Base-by-base conservation (phyloP, 2,113 vertebrate species). In the Montifringilla adamsi region DNA sequence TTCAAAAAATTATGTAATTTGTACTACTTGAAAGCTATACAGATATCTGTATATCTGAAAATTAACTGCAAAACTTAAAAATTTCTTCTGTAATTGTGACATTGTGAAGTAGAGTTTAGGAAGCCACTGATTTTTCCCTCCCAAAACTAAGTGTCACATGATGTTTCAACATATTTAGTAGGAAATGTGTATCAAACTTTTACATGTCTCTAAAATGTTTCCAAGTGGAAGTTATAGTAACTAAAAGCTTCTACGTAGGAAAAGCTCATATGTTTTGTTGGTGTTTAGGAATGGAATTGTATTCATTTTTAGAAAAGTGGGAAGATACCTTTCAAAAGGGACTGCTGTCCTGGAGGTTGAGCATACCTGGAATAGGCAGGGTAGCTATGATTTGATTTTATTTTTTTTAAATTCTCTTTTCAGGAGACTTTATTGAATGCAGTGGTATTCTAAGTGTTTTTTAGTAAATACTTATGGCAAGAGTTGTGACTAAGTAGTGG, bases 181-280 rank as follows among this genome's bases (percentile, higher is more conserved):
- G 26, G 17, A 58, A 58, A 35, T 17, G 4, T 0, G 0, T 67
- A 15, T 35, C 5, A 21, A 22, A 64, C 8, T 41, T 80, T 22
- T 28, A 31, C 7, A 19, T 68, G 19, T 21, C 18, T 79, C 55
- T 89, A 16, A 35, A 30, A 14, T 68, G 11, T 55, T 87, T 68
- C 22, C 8, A 60, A 21, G 21, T 59, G 33, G 15, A 81, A 64
- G 23, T 50, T 89, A 15, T 41, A 13, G 39, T 41, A 41, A 41
- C 33, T 75, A 10, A 44, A 24, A 59, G 16, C 28, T 63, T 33
- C 12, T 37, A 1, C 3, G 1, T 59, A 18, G 47, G 39, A 83
- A 76, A 53, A 35, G 6, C 17, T 80, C 3, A 1, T 13, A 10
- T 80, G 5, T 77, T 72, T 70, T 44, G 43, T 7, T 79, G 22